Evolutionary conservation across 2,888 invertebrate species (phyloP), one percentile per base, ranked within the genome.

Genomic region (Epinotia ramella): DNA sequence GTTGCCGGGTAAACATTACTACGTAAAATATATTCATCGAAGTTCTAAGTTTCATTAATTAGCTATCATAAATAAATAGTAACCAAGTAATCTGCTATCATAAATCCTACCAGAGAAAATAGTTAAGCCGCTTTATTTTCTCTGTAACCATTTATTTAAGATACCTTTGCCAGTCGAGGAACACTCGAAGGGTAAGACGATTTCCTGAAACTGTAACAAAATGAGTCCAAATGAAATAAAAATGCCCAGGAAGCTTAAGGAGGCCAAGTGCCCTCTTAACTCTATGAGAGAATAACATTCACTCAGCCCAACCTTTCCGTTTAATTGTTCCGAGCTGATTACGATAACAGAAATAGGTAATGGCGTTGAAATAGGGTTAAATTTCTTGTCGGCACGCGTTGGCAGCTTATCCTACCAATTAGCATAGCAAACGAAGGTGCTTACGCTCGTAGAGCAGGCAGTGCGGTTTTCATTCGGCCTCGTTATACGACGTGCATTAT

Each of bases 381-480:
- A 67, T 62, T 76, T 76, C 72, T 62, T 63, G 67, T 18, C 68
- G 70, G 68, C 76, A 73, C 80, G 83, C 84, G 87, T 84, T 87
- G 84, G 86, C 84, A 84, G 86, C 85, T 89, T 86, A 89, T 86
- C 86, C 87, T 80, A 79, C 87, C 86, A 89, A 90, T 90, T 90
- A 90, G 89, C 88, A 89, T 90, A 86, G 88, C 86, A 86, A 89
- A 88, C 86, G 86, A 86, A 87, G 86, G 84, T 84, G 85, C 84
- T 87, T 82, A 81, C 84, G 80, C 80, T 73, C 80, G 83, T 81
- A 79, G 81, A 84, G 68, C 83, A 81, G 82, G 79, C 79, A 78
- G 79, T 81, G 86, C 79, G 86, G 88, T 86, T 88, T 84, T 80
- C 81, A 84, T 86, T 85, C 82, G 82, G 82, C 84, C 82, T 84